These are phyloP conservation scores for Cheiracanthium punctorium DNA, from an alignment of 2,888 invertebrate species.

Conservation along the genomic window DNA sequence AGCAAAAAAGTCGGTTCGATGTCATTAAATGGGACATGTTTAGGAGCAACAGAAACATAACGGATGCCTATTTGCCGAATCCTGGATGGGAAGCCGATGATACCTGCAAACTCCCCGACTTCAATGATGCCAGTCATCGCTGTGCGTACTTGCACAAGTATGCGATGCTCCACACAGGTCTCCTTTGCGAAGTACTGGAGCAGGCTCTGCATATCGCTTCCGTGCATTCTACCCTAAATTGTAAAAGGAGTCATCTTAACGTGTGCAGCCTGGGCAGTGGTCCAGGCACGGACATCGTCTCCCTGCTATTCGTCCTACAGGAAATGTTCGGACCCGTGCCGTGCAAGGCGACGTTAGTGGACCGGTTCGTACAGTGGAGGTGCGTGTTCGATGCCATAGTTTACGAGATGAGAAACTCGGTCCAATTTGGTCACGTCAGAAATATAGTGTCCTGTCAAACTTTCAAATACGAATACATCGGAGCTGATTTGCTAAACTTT, in stretches of 20 bases:
- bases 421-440: neutral
- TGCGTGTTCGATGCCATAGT: neutral
- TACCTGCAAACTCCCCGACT: neutral
- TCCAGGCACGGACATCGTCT: slow-evolving; percentile 26
- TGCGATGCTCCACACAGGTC: slow-evolving; percentile 16
- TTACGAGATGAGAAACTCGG: neutral
- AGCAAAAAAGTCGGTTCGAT: too few species aligned
- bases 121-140: slow-evolving; percentile 18
- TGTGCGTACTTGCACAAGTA: slow-evolving; percentile 50
- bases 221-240: neutral
- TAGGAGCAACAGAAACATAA: slow-evolving; percentile 11
- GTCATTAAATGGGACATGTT: too few species aligned
- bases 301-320: neutral
- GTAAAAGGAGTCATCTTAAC: slow-evolving; percentile 2
- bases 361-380: slow-evolving; percentile 9
- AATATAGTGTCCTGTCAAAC: neutral
- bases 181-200: slow-evolving; percentile 4
- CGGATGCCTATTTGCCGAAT: slow-evolving; percentile 25
- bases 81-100: neutral
- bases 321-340: neutral
- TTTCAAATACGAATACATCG: neutral
- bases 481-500: slow-evolving; percentile 15
- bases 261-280: slow-evolving; percentile 45
- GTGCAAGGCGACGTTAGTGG: neutral
- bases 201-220: neutral